phyloP scores from a whole-genome alignment of 2,888 invertebrate genomes.

The Eristalis arbustorum region DNA sequence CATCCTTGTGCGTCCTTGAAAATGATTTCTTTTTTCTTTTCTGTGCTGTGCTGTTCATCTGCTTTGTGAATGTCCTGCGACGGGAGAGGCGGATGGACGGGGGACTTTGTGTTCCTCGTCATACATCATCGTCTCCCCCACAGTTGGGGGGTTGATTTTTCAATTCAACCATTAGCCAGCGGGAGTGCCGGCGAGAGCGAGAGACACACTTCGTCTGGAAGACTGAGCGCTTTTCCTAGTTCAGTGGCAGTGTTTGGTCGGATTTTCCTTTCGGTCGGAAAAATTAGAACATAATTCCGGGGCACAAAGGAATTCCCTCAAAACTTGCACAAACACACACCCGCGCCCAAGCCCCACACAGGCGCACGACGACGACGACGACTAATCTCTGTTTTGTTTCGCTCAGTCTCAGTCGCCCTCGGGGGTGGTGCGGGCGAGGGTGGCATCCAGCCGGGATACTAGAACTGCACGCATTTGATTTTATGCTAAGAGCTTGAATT shows the following conservation, averaged over 20 bases:
- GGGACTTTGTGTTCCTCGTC: conserved; percentile 12
- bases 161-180: conserved; percentile 53
- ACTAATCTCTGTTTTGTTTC: conserved; percentile 31
- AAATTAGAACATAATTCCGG: conserved; percentile 36
- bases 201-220: conserved; percentile 53
- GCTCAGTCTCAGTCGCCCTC: not conserved
- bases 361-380: not conserved
- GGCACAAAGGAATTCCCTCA: conserved; percentile 46
- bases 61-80: not conserved
- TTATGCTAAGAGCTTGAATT: conserved; percentile 61
- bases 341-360: not conserved
- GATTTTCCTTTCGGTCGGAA: too few species aligned
- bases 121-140: conserved; percentile 36
- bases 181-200: not conserved
- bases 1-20: conserved; percentile 58
- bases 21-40: conserved; percentile 3
- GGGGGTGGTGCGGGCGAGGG: not conserved
- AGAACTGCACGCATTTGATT: conserved; percentile 58
- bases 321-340: conserved; percentile 16
- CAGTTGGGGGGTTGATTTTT: conserved; percentile 62
- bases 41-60: too few species aligned
- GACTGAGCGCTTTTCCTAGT: conserved; percentile 23
- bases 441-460: conserved; percentile 26
- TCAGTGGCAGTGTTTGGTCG: not conserved
- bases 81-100: not conserved